Percentiles rank a stretch among this genome's conserved stretches.
phyloP scores from a whole-genome alignment of 1,140 invertebrate species.

The Drosophila guanche region DNA sequence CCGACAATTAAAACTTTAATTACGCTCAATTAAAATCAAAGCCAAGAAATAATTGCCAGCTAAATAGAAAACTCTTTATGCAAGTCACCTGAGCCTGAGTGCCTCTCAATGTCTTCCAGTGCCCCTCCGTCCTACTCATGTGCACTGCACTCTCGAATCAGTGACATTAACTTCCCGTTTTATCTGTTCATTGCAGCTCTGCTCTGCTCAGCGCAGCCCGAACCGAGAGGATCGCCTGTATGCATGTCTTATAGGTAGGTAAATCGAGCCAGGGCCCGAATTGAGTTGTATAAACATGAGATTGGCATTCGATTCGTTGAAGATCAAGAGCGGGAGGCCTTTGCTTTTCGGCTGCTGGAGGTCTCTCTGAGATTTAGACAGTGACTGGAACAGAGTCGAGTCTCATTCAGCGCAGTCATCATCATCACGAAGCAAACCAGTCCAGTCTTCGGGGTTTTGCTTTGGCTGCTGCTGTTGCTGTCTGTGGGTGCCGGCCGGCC shows the following conservation, averaged over 20 bases:
- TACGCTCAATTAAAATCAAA: constrained; percentile 75
- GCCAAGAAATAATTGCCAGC: constrained; percentile 57
- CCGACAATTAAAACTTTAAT: constrained; percentile 73
- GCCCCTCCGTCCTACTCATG: background rate
- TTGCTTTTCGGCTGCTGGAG: background rate
- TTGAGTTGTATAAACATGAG: constrained; percentile 39
- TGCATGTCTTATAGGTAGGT: constrained; percentile 72
- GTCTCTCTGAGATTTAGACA: too few species aligned
- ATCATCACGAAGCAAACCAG: constrained; percentile 39
- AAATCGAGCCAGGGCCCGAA: constrained; percentile 39
- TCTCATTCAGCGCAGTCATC: constrained; percentile 22
- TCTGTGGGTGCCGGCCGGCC: constrained; percentile 65
- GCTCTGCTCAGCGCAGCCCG: constrained; percentile 5
- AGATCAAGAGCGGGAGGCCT: constrained; percentile 15
- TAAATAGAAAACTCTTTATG: constrained; percentile 48
- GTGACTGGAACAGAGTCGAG: constrained; percentile 13
- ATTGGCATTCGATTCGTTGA: constrained; percentile 23
- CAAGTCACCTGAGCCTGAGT: constrained; percentile 46
- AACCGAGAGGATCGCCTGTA: constrained; percentile 39
- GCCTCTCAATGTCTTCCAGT: background rate
- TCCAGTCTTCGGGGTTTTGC: constrained; percentile 17
- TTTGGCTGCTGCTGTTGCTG: constrained; percentile 9
- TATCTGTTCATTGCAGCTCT: constrained; percentile 26
- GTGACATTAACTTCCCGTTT: constrained; percentile 26
- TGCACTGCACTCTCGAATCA: constrained; percentile 31